Base-by-base conservation (phyloP, 92 coral and sea anemone species). In the Montipora capitata region DNA sequence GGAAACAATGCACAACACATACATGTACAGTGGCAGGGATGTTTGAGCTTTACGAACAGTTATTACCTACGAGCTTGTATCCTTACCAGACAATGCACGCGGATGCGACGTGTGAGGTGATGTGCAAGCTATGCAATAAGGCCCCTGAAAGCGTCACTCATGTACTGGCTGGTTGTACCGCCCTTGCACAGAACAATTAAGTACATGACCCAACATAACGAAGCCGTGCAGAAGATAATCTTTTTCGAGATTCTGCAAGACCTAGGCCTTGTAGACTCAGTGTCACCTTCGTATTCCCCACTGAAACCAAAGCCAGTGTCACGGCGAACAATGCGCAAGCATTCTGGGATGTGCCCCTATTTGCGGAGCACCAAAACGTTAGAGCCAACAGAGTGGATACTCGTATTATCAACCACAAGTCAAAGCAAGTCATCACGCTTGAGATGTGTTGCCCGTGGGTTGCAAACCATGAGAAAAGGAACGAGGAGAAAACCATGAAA, bases 111-210 rank as follows among this genome's bases (percentile, higher is more conserved):
- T 10, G 59, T 12, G 14, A 54, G 59, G 59, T 54, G 59, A 54
- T 54, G 14, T 54, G 3, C 14, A 54, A 15, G 59, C 59, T 54
- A 10, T 54, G 59, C 10, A 10, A 54, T 54, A 54, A 54, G 15
- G 59, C 15, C 14, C 77, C 77, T 18, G 77, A 72, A 39, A 72
- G 77, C 38, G 79, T 74, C 59, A 1, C n/a, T 15, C 79, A 74
- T 38, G 59, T 74, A 3, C 14, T 45, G 79, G 61, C 38, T 40
- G 62, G 79, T 14, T 74, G 79, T 74, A 16, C 79, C 5, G 79
- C 18, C 61, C 40, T 82, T 44, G 63, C 77, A 39, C 81, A 82
- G 13, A 27, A 15, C 58, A 27, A 27, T 27, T 27, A 70, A 66
- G 35, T 72, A 56, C 61, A 10, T 9, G 7, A 54, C 59, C 59